A percentile compares a stretch with the other conserved stretches of the same genome.
Conservation (phyloP, 2,797 vertebrate species). For the Sebastes oblongus region DNA sequence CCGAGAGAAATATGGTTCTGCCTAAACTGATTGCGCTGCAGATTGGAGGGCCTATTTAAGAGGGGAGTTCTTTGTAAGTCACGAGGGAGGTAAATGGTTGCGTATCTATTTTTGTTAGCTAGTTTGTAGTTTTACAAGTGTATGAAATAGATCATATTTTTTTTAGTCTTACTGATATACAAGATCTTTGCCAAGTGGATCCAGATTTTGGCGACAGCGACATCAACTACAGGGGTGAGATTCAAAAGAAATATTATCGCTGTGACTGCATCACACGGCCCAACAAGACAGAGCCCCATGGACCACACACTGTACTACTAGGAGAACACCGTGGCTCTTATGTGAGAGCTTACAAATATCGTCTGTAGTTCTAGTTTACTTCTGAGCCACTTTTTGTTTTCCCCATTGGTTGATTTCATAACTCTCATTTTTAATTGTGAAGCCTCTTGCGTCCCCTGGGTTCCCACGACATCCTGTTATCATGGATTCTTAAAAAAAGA, state of each 20-base stretch:
- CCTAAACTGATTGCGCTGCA: background rate
- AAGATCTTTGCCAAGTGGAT: background rate
- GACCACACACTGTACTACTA: background rate
- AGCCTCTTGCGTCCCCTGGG: background rate
- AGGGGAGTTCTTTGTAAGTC: background rate
- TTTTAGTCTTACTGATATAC: background rate
- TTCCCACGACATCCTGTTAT: conserved; percentile 7
- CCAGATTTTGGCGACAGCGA: background rate
- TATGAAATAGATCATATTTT: background rate
- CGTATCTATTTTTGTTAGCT: background rate
- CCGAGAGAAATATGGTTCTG: background rate
- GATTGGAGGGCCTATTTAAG: background rate
- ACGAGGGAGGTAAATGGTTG: background rate
- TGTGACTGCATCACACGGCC: background rate
- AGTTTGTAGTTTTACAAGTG: background rate
- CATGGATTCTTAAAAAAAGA: background rate
- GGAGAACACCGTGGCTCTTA: background rate
- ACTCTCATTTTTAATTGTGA: conserved; percentile 16
- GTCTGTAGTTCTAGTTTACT: background rate
- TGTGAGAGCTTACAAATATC: background rate
- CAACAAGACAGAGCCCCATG: background rate
- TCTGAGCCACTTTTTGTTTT: background rate
- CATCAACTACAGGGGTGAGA: background rate
- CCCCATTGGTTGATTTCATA: background rate
- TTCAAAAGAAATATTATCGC: background rate